Evolutionary conservation across 2,113 vertebrate species (phyloP), one percentile per base, ranked within the genome.

Genomic region (Odobenus rosmarus): DNA sequence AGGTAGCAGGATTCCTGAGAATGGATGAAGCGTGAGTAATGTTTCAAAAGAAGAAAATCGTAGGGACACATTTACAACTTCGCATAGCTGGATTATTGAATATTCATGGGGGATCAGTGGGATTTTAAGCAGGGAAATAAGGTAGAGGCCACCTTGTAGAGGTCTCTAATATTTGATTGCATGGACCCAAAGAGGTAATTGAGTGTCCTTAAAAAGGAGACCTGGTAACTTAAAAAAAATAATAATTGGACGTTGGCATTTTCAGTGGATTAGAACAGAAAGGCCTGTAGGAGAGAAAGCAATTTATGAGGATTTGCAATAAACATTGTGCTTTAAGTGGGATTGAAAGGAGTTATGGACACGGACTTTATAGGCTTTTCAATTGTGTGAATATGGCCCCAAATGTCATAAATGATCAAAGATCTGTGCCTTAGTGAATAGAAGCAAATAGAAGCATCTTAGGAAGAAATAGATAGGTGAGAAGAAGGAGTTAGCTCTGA

Each of bases 11-110:
- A 97, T 97, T 98, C 95, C 97, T 94, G 49, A n/a, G 31, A 69
- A 64, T 57, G 46, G 39, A 31, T 80, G 96, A 92, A 94, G 97
- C 81, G 12, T 96, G 74, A 97, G 36, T 97, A 96, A 98, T 93
- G 59, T 15, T 46, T 96, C 42, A 57, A 94, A 92, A 64, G 46
- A 90, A 69, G 76, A 84, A 91, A 94, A 90, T 88, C 39, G 92
- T 6, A 13, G 49, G 85, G 10, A 10, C 69, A 46, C 8, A 4
- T 15, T 31, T 74, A 49, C 67, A 67, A 55, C 13, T 39, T 21
- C 57, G 1, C 24, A n/a, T 59, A 53, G 69, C 36, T 92, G 67
- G 61, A 90, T 67, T 76, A 89, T 39, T 69, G 42, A n/a, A 42
- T 39, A 76, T 59, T 77, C 71, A 51, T 26, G 42, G 69, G 46